Evolutionary conservation across 2,797 vertebrate species (phyloP), one percentile per base, ranked within the genome.

Genomic region (Bradypodion pumilum): DNA sequence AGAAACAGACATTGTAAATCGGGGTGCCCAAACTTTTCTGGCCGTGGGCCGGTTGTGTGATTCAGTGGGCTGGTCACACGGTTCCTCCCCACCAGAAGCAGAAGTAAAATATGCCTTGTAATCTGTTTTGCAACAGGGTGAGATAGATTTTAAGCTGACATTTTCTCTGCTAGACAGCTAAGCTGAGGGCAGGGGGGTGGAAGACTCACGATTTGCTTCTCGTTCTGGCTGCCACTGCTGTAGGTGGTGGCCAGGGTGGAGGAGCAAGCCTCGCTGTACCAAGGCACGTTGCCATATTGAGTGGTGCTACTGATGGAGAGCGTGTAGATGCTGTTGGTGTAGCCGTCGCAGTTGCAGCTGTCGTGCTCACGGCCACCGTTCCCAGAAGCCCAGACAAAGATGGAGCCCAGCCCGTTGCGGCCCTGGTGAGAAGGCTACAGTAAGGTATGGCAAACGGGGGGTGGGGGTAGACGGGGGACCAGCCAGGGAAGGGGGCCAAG

Each of bases 281-380:
- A 99, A 52, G 98, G 98, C 93, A 99, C 98, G 0, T 97, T 98
- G 86, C 98, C 98, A 0, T 97, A 95, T 95, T 99, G 98, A 0
- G 98, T 99, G 94, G 97, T 98, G 92, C 98, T 99, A 96, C 98
- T 99, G 95, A 99, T 99, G 94, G 98, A 99, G 90, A 99, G 95
- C 0, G 98, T 99, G 95, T 99, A 98, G 93, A 99, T 99, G 95
- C 98, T 99, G 96, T 99, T 99, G 94, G 98, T 99, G 96, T 99
- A 99, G 92, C 98, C 98, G 0, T 99, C 98, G 4, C 98, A 99
- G 96, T 99, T 99, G 90, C 98, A 99, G 96, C 97, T 99, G 97
- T 99, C 98, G 21, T 97, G 97, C 84, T 99, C 98, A 0, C 97
- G 96, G 83, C 98, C 98, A 13, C 98, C 98, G 0, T 99, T 99